These are phyloP conservation scores for Electrona antarctica DNA, from an alignment of 2,113 vertebrate genomes.

Conservation along the genomic window DNA sequence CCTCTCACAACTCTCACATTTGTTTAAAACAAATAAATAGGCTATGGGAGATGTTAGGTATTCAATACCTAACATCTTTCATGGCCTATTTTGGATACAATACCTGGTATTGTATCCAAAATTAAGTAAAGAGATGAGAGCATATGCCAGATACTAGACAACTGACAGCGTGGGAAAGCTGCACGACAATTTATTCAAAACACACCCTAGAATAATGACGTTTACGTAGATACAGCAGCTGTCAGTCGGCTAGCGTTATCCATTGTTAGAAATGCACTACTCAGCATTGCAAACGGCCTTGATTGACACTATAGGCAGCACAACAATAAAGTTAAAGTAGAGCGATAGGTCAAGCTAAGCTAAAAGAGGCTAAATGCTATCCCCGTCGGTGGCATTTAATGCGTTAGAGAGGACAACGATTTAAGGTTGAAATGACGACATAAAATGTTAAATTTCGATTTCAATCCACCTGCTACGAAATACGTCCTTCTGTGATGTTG, in stretches of 20 bases:
- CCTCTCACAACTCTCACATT: too few species aligned
- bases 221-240: not conserved
- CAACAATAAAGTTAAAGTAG: slow-evolving; percentile 1
- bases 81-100: too few species aligned
- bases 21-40: too few species aligned
- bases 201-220: not conserved
- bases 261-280: slow-evolving; percentile 46
- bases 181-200: too few species aligned
- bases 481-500: not conserved
- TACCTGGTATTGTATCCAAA: too few species aligned
- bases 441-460: not conserved
- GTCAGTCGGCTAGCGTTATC: not conserved
- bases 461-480: slow-evolving; percentile 26
- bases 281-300: slow-evolving; percentile 42
- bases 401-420: not conserved
- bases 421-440: not conserved
- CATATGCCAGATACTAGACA: too few species aligned
- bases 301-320: slow-evolving; percentile 30
- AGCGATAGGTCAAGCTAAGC: slow-evolving; percentile 24
- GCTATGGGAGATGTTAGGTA: too few species aligned
- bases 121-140: too few species aligned
- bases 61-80: too few species aligned
- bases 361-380: not conserved
- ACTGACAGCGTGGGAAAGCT: too few species aligned
- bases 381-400: not conserved